Evolutionary conservation across 1,140 invertebrate genomes (phyloP).

Genomic region (Lasaia peninsularis): DNA sequence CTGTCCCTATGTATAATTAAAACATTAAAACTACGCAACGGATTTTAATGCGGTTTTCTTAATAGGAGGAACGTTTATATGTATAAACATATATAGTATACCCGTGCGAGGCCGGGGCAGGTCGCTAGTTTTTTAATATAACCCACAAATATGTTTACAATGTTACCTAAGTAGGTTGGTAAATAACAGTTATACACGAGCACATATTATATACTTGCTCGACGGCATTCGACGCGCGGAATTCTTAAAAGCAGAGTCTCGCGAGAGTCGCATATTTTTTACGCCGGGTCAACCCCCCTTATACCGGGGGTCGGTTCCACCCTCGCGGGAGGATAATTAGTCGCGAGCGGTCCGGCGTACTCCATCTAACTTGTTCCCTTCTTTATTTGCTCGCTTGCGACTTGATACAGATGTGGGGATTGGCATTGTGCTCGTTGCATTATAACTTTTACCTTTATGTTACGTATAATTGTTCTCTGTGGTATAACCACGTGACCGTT

Average conservation of each 20-base stretch:
- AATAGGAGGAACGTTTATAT: no score
- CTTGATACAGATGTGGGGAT: conserved; percentile 70
- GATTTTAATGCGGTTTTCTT: no score
- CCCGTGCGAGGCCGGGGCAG: no score
- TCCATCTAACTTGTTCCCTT: conserved; percentile 72
- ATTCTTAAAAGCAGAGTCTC: conserved; percentile 55
- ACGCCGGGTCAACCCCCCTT: conserved; percentile 41
- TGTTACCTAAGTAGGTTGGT: neutral
- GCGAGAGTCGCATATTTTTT: conserved; percentile 62
- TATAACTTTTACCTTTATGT: neutral
- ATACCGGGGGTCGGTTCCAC: conserved; percentile 29
- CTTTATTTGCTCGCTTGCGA: conserved; percentile 61
- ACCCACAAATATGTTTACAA: neutral
- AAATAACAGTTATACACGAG: neutral
- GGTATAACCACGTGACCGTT: no score
- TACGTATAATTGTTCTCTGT: neutral
- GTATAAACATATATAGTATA: no score
- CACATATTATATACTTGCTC: conserved; percentile 1
- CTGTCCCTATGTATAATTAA: no score
- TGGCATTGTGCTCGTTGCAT: neutral
- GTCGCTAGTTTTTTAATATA: neutral
- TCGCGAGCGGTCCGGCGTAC: conserved; percentile 68
- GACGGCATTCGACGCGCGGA: conserved; percentile 37
- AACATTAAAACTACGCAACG: no score
- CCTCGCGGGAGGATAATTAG: conserved; percentile 65